phyloP scores from a whole-genome alignment of 1,140 invertebrate genomes.

The Micrasema minimum region DNA sequence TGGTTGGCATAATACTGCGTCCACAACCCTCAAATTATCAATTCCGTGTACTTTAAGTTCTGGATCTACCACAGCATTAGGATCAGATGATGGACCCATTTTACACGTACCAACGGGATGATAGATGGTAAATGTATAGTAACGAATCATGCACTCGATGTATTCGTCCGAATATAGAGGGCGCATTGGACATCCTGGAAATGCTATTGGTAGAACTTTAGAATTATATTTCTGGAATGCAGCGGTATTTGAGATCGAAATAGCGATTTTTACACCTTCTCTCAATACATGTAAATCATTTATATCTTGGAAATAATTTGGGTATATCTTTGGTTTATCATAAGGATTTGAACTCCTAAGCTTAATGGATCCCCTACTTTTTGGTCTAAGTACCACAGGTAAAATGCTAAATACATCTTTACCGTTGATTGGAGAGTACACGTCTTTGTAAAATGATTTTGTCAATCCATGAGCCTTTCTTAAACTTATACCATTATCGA shows the following conservation, averaged over 20 bases:
- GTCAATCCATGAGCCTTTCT: slow-evolving; percentile 79
- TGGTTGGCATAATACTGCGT: slow-evolving; percentile 84
- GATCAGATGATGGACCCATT: slow-evolving; percentile 72
- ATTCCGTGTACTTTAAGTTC: slow-evolving; percentile 75
- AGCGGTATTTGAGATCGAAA: slow-evolving; percentile 80
- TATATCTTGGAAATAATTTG: slow-evolving; percentile 88
- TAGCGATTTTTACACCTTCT: slow-evolving; percentile 82
- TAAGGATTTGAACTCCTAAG: slow-evolving; percentile 82
- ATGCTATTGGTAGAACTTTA: slow-evolving; percentile 77
- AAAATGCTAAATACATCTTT: slow-evolving; percentile 87
- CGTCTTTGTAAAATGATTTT: slow-evolving; percentile 84
- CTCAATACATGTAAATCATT: slow-evolving; percentile 80
- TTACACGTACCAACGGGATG: slow-evolving; percentile 66
- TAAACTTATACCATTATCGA: slow-evolving; percentile 81
- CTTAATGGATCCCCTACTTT: slow-evolving; percentile 82
- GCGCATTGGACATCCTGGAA: slow-evolving; percentile 82
- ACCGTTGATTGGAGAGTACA: slow-evolving; percentile 83
- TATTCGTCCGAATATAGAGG: slow-evolving; percentile 84
- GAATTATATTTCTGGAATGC: slow-evolving; percentile 86
- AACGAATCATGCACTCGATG: slow-evolving; percentile 84
- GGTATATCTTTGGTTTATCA: slow-evolving; percentile 85
- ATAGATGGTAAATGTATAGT: slow-evolving; percentile 88
- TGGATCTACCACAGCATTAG: slow-evolving; percentile 73
- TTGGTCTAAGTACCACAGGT: slow-evolving; percentile 82
- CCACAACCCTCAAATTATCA: slow-evolving; percentile 76